These are phyloP conservation scores for Pelodytes ibericus DNA, from an alignment of 2,797 vertebrate genomes.

Conservation along the genomic window DNA sequence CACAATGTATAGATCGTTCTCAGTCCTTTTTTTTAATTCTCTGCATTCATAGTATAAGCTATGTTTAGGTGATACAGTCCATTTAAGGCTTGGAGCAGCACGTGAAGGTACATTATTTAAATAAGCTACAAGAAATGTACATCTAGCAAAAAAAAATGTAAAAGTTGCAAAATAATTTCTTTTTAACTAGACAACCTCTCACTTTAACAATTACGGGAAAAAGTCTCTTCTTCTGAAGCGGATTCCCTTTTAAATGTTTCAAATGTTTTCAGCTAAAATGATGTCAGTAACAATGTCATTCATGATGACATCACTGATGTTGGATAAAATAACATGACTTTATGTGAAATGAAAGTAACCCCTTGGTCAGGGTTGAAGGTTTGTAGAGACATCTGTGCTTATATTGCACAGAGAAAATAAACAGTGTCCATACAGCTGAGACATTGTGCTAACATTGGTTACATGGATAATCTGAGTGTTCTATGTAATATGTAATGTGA, in stretches of 20 bases:
- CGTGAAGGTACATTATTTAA: too few relatives aligned
- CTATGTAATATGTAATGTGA: neutral
- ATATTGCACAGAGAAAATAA: conserved; percentile 21
- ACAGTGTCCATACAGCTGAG: neutral
- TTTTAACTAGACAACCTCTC: neutral
- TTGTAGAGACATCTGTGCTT: conserved; percentile 35
- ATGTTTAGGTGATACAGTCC: too few relatives aligned
- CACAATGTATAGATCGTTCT: too few relatives aligned
- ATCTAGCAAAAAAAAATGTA: too few relatives aligned
- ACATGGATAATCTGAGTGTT: conserved; percentile 18
- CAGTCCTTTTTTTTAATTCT: too few relatives aligned
- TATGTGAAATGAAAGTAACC: conserved; percentile 3
- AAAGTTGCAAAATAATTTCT: neutral
- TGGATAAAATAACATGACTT: conserved; percentile 37
- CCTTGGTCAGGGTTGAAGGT: conserved; percentile 5
- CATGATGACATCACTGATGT: conserved; percentile 15
- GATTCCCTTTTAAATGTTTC: neutral
- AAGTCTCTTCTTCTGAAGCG: neutral
- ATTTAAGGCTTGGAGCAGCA: too few relatives aligned
- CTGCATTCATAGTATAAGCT: too few relatives aligned
- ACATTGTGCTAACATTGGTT: neutral
- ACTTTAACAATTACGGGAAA: neutral
- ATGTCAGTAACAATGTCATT: conserved; percentile 26
- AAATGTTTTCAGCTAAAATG: neutral
- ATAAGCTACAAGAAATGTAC: too few relatives aligned